These are phyloP conservation scores for Sphaerodactylus townsendi DNA, from an alignment of 2,113 vertebrate species.

Conservation along the genomic window DNA sequence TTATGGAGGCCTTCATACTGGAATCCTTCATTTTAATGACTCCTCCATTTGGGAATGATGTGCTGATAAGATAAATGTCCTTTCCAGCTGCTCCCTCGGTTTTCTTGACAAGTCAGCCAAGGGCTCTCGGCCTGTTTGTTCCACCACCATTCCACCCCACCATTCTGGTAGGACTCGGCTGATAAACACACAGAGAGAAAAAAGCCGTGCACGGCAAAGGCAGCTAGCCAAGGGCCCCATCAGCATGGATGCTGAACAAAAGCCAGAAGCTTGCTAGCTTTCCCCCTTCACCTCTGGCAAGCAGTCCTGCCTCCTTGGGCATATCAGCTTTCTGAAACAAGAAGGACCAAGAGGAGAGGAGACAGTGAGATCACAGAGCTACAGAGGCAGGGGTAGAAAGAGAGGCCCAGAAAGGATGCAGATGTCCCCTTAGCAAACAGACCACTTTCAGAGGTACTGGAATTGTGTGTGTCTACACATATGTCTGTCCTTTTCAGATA, in stretches of 20 bases:
- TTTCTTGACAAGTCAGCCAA: conserved; percentile 6
- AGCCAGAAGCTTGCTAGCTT: conserved; percentile 17
- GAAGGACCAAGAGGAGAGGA: background rate
- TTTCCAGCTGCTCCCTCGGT: conserved; percentile 25
- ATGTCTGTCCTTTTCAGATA: background rate
- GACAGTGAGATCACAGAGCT: conserved; percentile 1
- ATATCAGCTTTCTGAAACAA: background rate
- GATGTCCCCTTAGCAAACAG: background rate
- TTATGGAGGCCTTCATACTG: conserved; percentile 11
- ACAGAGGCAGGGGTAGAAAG: background rate
- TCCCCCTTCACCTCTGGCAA: conserved; percentile 13
- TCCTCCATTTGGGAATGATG: conserved; percentile 4
- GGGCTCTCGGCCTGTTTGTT: background rate
- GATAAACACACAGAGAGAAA: conserved; percentile 10
- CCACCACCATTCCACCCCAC: background rate
- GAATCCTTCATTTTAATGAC: conserved; percentile 18
- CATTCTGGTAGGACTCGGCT: conserved; percentile 4
- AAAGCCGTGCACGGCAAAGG: background rate
- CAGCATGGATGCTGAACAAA: conserved; percentile 19
- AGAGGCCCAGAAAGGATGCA: background rate
- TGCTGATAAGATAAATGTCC: conserved; percentile 25
- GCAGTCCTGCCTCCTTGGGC: background rate
- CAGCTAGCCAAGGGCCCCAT: conserved; percentile 9
- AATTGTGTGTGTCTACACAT: background rate
- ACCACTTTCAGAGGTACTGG: background rate